Conservation (phyloP, 2,888 invertebrate genomes). For the Ectobius pallidus region DNA sequence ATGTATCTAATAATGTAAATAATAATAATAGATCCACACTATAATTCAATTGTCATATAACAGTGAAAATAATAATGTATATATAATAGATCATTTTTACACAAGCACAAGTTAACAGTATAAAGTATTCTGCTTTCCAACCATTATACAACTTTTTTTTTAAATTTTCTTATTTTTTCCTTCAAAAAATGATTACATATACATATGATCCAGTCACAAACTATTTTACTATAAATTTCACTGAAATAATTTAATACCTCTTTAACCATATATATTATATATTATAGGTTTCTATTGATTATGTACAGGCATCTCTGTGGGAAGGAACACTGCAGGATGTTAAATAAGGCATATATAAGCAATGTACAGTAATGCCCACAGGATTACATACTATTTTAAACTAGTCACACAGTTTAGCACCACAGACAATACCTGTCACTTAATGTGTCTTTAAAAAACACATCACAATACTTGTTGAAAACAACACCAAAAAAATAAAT, state of each 20-base stretch:
- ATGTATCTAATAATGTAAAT: too few species aligned
- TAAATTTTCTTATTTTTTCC: neutral
- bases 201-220: conserved; percentile 32
- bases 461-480: conserved; percentile 27
- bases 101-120: conserved; percentile 24
- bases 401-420: conserved; percentile 34
- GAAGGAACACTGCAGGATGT: conserved; percentile 14
- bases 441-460: conserved; percentile 21
- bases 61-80: too few species aligned
- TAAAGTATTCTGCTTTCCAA: conserved; percentile 41
- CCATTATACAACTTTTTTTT: conserved; percentile 34
- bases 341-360: conserved; percentile 29
- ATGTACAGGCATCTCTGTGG: conserved; percentile 34
- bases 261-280: conserved; percentile 37
- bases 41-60: too few species aligned
- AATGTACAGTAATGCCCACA: conserved; percentile 4
- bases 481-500: neutral
- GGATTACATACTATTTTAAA: conserved; percentile 23
- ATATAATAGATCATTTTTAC: conserved; percentile 33
- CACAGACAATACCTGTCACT: conserved; percentile 28
- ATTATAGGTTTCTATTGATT: conserved; percentile 25
- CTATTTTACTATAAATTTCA: conserved; percentile 40
- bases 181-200: conserved; percentile 21
- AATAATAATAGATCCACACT: too few species aligned
- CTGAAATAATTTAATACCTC: conserved; percentile 42